Base-by-base conservation (phyloP, 2,797 vertebrate species). In the Presbytis comata region DNA sequence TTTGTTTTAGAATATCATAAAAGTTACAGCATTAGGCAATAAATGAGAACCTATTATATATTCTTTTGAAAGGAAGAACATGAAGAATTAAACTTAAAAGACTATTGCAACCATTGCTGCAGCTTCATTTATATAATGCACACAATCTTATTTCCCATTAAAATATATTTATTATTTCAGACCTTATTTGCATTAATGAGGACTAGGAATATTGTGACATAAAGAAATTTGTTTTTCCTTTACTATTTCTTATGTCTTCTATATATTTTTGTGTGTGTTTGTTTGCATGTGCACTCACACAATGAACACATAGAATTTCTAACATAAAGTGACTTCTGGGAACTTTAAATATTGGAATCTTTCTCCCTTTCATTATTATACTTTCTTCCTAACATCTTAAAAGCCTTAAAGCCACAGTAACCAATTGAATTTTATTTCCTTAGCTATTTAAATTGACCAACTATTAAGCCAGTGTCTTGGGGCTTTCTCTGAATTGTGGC, bases 171-270 rank as follows among this genome's bases (percentile, higher is more conserved):
- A 87, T 95, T 93, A 96, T 89, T 12, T 9, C 33, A 76, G 28
- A 39, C 28, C 36, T 92, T 78, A 94, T 94, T 90, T 96, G 33
- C 48, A 90, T 95, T 96, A 96, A 96, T 70, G 61, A 97, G 57
- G 3, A 61, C 17, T 64, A 89, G 13, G 4, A 53, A 91, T 87
- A 90, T 75, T 93, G 5, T 72, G 55, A 76, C 95, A 72, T 44
- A 39, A 93, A 78, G 2, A 67, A 61, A 21, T 46, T 93, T 53
- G 5, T 55, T 64, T 82, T 80, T 21, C 10, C 48, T 95, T 79
- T 93, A 92, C 44, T 59, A 57, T 92, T 76, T 70, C 13, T 83
- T 64, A 36, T 41, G 24, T 50, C 28, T 57, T 53, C 36, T 28
- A 36, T 53, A 7, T 46, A 30, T 64, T 24, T 91, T 1, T 44